phyloP scores from a whole-genome alignment of 2,797 vertebrate genomes.

The Scolopax rusticola region DNA sequence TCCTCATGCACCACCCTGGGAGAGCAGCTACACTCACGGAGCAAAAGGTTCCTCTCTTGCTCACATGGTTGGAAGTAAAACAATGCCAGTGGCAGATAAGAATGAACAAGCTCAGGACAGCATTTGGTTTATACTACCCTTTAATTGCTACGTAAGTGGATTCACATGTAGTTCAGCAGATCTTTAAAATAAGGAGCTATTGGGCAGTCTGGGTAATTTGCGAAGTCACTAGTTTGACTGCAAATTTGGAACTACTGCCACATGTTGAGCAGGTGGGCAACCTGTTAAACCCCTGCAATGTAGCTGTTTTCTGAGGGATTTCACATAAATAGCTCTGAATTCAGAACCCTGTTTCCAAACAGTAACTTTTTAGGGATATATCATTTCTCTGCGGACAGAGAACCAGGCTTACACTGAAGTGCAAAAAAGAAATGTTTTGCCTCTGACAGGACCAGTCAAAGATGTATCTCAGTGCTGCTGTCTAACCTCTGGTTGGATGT shows the following conservation, averaged over 20 bases:
- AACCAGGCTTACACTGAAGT: neutral
- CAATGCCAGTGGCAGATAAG: neutral
- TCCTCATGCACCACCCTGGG: accelerated
- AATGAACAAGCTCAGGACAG: neutral
- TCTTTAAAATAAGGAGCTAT: neutral
- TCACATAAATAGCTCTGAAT: neutral
- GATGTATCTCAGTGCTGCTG: neutral
- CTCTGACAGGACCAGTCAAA: neutral
- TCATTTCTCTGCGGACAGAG: neutral
- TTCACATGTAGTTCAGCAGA: neutral
- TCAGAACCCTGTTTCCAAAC: neutral
- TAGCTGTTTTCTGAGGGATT: accelerated
- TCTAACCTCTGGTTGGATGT: accelerated
- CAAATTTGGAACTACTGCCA: neutral
- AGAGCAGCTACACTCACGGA: neutral
- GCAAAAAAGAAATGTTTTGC: neutral
- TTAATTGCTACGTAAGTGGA: neutral
- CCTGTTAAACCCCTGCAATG: neutral
- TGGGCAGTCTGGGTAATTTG: neutral
- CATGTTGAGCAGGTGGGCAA: neutral
- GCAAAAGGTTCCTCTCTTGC: neutral
- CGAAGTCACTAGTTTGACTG: neutral
- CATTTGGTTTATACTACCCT: neutral
- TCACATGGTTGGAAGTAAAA: neutral
- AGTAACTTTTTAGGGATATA: neutral